Evolutionary conservation across 2,888 invertebrate genomes (phyloP), one percentile per base, ranked within the genome.

Genomic region (Thumatha senex): DNA sequence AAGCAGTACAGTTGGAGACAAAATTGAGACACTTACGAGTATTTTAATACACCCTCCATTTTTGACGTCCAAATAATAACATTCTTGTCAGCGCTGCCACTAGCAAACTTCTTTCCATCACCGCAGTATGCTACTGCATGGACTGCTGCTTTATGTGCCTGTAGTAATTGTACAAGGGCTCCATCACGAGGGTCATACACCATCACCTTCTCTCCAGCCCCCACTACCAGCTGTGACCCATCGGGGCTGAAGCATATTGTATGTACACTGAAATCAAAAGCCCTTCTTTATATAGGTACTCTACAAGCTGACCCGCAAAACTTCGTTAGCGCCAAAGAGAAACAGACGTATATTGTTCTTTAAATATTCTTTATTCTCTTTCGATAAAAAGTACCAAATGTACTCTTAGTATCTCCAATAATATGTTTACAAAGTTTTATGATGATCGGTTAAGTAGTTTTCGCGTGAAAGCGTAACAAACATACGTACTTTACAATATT

Each of bases 61-160:
- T 98, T 98, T 31, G 96, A 96, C 0, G 97, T 98, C 99, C 99
- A 99, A 64, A 99, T 97, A 58, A 99, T 99, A 41, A 99, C 99
- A 80, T 96, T 96, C 89, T 98, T 99, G 81, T 99, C 99, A 2
- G 98, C 97, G 72, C 98, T 96, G 0, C 99, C 99, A 30, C 98
- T 98, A 0, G 99, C 99, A 93, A 99, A 99, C 70, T 97, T 95
- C 76, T 98, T 97, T 0, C 99, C 99, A 93, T 99, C 98, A 70
- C 93, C 95, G 0, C 99, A 96, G 86, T 98, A 99, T 33, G 96
- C 95, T 0, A 98, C 96, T 64, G 98, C 96, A 81, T 98, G 97
- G 0, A 99, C 98, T 12, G 95, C 94, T 58, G 98, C 98, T 84
- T 98, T 98, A 80, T 99, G 99, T 0, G 98, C 99, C 92, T 98